Percentiles rank a stretch among this genome's conserved stretches.
These are phyloP conservation scores for Elegia similella DNA, from an alignment of 2,888 invertebrate species.

Conservation along the genomic window DNA sequence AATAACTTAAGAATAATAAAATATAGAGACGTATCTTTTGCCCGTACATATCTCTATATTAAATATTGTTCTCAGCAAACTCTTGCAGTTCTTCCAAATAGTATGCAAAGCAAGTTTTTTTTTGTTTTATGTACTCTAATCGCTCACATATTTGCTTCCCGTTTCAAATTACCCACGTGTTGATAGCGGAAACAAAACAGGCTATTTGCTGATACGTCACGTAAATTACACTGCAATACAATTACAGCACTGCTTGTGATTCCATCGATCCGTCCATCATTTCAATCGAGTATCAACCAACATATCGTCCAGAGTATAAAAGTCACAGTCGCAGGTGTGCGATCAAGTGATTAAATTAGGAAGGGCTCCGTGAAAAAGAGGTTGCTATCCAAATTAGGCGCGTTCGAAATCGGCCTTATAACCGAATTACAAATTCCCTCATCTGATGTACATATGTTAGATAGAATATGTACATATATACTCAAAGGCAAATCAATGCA, in stretches of 20 bases:
- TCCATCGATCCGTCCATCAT: background rate
- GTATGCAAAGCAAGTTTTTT: too few species aligned
- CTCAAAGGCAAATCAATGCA: too few species aligned
- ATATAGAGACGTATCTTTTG: too few species aligned
- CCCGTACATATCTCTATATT: too few species aligned
- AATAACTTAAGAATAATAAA: too few species aligned
- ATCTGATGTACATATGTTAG: too few species aligned
- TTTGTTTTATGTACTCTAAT: too few species aligned
- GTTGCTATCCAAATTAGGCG: background rate
- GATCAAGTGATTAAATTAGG: background rate
- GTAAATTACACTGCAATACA: background rate
- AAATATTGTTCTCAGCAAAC: too few species aligned
- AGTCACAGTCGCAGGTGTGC: background rate
- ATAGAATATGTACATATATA: too few species aligned
- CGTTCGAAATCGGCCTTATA: background rate
- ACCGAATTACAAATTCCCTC: slow-evolving; percentile 3
- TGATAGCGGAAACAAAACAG: background rate
- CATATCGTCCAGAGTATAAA: background rate
- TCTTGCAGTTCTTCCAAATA: too few species aligned
- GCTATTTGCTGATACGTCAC: background rate
- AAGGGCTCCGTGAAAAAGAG: background rate
- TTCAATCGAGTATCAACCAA: background rate
- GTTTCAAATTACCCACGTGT: background rate
- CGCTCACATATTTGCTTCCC: background rate
- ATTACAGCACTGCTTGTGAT: background rate